These are phyloP conservation scores for Porites lobata DNA, from an alignment of 92 coral and sea anemone genomes.

Conservation along the genomic window DNA sequence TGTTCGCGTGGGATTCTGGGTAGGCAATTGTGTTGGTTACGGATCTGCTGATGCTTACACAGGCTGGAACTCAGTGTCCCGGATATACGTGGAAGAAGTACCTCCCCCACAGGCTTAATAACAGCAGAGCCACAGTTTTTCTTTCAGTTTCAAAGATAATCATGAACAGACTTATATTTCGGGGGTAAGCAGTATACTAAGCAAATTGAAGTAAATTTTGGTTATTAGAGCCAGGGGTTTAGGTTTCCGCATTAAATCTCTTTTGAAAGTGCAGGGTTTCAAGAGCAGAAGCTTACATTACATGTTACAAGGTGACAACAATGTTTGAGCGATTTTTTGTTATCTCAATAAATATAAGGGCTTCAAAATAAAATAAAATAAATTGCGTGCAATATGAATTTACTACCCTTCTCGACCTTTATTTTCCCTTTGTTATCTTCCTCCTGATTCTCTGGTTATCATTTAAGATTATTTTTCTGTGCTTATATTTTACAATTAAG, in stretches of 20 bases:
- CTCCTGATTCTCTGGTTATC: too few relatives aligned
- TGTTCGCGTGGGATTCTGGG: too few relatives aligned
- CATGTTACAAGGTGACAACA: not conserved
- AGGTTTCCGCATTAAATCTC: not conserved
- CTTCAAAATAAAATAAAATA: too few relatives aligned
- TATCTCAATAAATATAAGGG: not conserved
- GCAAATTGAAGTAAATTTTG: not conserved
- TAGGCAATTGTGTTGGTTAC: too few relatives aligned
- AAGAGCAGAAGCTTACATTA: not conserved
- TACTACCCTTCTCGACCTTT: too few relatives aligned
- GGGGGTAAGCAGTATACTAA: too few relatives aligned
- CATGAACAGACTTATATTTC: too few relatives aligned
- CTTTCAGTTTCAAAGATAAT: too few relatives aligned
- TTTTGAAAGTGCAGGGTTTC: not conserved
- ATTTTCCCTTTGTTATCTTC: too few relatives aligned
- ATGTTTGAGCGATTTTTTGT: not conserved
- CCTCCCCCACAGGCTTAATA: not conserved
- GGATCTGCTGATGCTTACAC: not conserved
- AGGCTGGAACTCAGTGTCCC: constrained; percentile 3
- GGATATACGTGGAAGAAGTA: constrained; percentile 1
- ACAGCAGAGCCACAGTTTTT: not conserved
- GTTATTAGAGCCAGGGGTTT: not conserved
- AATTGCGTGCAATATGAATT: not conserved
- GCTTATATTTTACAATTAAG: too few relatives aligned
- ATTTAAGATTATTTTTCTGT: too few relatives aligned